phyloP scores from a whole-genome alignment of 2,113 vertebrate genomes.

The Calyptommatus sinebrachiatus region DNA sequence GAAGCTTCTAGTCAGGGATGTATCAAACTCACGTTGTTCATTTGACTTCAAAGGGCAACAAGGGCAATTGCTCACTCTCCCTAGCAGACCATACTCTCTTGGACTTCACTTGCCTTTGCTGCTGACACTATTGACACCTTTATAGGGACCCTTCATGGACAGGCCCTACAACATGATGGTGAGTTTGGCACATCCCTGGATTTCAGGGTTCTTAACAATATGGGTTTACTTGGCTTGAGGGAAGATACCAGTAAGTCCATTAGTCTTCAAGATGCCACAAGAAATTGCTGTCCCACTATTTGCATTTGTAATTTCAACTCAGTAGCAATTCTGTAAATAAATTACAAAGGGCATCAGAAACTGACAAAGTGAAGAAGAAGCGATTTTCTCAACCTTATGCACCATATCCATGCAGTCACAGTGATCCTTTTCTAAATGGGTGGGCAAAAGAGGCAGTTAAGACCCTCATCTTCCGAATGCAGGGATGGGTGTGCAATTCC shows the following conservation, averaged over 20 bases:
- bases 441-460: not conserved
- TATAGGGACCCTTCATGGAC: too few species aligned
- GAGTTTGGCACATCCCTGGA: too few species aligned
- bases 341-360: not conserved
- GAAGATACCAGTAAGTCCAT: not conserved
- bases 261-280: not conserved
- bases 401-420: not conserved
- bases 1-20: not conserved
- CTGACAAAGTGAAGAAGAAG: not conserved
- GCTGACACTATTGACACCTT: too few species aligned
- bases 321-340: not conserved
- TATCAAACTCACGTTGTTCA: too few species aligned
- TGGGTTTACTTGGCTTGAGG: not conserved
- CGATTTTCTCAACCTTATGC: not conserved
- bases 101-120: too few species aligned
- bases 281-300: not conserved
- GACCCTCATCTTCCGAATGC: constrained; percentile 9
- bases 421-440: not conserved
- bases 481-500: not conserved
- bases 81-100: too few species aligned
- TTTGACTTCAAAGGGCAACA: not conserved
- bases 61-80: not conserved
- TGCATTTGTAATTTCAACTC: not conserved
- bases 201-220: not conserved
- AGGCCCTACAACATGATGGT: too few species aligned